Percentiles rank a stretch among this genome's conserved stretches.
Conservation (phyloP, 2,797 vertebrate species). For the Malacoraja senta region DNA sequence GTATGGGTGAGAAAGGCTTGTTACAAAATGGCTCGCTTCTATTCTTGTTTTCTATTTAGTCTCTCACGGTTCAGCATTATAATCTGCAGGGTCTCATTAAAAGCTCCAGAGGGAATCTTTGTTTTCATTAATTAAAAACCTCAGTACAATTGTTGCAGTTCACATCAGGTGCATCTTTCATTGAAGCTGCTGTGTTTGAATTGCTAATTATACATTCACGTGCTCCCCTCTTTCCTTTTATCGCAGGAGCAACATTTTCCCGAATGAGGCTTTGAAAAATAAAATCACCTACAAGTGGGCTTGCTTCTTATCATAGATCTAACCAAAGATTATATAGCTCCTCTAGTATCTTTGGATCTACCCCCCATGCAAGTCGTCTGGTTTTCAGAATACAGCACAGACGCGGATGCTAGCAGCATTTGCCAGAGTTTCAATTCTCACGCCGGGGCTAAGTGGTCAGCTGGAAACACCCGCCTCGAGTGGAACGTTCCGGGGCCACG, state of each 20-base stretch:
- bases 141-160: neutral
- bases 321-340: too few species aligned
- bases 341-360: too few species aligned
- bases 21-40: too few species aligned
- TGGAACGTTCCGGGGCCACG: neutral
- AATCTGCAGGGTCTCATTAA: neutral
- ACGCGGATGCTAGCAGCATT: too few species aligned
- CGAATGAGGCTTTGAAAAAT: neutral
- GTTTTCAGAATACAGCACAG: neutral
- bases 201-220: neutral
- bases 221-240: neutral
- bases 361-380: neutral
- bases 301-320: too few species aligned
- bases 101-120: neutral
- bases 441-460: too few species aligned
- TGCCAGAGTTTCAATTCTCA: too few species aligned
- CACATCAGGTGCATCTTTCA: neutral
- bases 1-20: neutral
- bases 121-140: conserved; percentile 27
- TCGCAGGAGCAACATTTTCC: neutral
- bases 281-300: too few species aligned
- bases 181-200: neutral
- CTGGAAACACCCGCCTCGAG: neutral
- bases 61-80: neutral
- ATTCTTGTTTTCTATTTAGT: neutral